Conservation (phyloP, 2,888 invertebrate species). For the Euphydryas editha region DNA sequence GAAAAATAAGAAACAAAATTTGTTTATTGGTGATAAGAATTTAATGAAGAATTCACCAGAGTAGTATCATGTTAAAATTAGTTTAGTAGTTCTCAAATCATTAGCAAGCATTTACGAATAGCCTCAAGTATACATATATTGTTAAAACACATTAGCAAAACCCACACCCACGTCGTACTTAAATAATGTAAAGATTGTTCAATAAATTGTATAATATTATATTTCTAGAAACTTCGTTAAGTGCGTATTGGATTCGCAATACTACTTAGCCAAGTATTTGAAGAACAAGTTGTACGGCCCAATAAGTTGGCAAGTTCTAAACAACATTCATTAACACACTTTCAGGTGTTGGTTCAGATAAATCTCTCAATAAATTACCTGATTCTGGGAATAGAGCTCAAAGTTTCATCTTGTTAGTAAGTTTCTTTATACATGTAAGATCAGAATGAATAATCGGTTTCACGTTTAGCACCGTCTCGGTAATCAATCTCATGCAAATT, state of each 20-base stretch:
- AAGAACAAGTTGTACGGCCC: slow-evolving; percentile 14
- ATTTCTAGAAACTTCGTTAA: not conserved
- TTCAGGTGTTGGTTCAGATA: slow-evolving; percentile 30
- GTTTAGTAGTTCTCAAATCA: no score
- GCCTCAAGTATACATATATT: no score
- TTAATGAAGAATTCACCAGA: no score
- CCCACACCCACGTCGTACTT: not conserved
- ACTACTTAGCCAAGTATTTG: slow-evolving; percentile 20
- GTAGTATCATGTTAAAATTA: no score
- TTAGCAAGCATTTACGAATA: no score
- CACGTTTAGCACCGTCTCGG: not conserved
- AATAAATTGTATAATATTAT: not conserved
- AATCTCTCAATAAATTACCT: slow-evolving; percentile 26
- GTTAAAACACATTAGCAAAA: not conserved
- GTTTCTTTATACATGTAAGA: slow-evolving; percentile 12
- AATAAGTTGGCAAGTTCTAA: slow-evolving; percentile 30
- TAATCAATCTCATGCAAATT: not conserved
- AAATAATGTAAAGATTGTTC: not conserved
- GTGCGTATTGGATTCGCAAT: slow-evolving; percentile 1
- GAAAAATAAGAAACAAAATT: no score
- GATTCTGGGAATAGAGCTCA: slow-evolving; percentile 19
- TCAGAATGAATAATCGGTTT: slow-evolving; percentile 6
- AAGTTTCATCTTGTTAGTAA: slow-evolving; percentile 15
- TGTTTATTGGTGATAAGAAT: no score
- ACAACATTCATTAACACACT: slow-evolving; percentile 35